Percentiles rank a stretch among this genome's conserved stretches.
phyloP scores from a whole-genome alignment of 1,140 invertebrate species.

The Bombus confusus region DNA sequence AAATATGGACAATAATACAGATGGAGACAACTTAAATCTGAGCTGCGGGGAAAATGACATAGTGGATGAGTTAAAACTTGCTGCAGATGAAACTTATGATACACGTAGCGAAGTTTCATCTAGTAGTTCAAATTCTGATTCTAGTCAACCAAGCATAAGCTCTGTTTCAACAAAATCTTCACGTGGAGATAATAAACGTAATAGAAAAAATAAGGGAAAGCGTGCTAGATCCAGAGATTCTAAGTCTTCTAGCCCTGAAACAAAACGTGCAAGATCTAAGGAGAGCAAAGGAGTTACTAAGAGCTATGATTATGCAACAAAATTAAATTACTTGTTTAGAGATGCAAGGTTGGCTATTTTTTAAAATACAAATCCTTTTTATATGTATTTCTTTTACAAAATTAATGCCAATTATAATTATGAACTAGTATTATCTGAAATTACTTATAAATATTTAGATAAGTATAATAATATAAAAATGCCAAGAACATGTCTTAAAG shows the following conservation, averaged over 20 bases:
- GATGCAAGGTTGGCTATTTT: slow-evolving; percentile 87
- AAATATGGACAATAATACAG: slow-evolving; percentile 80
- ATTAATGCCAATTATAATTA: neutral
- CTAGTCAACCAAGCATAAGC: slow-evolving; percentile 88
- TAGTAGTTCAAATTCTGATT: slow-evolving; percentile 86
- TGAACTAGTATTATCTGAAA: neutral
- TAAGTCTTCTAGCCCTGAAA: slow-evolving; percentile 80
- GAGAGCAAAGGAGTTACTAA: slow-evolving; percentile 83
- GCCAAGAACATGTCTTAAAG: slow-evolving; percentile 52
- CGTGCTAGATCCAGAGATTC: slow-evolving; percentile 78
- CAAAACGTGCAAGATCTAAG: slow-evolving; percentile 82
- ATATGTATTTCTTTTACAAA: slow-evolving; percentile 12
- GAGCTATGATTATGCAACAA: slow-evolving; percentile 92
- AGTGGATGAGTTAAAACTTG: slow-evolving; percentile 87
- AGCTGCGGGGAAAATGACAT: slow-evolving; percentile 88
- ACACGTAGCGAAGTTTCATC: slow-evolving; percentile 91
- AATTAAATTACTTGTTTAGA: slow-evolving; percentile 96
- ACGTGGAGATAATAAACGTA: slow-evolving; percentile 83
- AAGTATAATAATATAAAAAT: slow-evolving; percentile 31
- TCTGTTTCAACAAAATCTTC: slow-evolving; percentile 87
- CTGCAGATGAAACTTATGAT: slow-evolving; percentile 86
- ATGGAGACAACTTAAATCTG: slow-evolving; percentile 87
- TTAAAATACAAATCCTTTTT: slow-evolving; percentile 22
- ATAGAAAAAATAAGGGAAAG: slow-evolving; percentile 77
- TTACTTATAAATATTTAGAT: slow-evolving; percentile 11